These are phyloP conservation scores for Batillaria attramentaria DNA, from an alignment of 1,140 invertebrate genomes.

Conservation along the genomic window DNA sequence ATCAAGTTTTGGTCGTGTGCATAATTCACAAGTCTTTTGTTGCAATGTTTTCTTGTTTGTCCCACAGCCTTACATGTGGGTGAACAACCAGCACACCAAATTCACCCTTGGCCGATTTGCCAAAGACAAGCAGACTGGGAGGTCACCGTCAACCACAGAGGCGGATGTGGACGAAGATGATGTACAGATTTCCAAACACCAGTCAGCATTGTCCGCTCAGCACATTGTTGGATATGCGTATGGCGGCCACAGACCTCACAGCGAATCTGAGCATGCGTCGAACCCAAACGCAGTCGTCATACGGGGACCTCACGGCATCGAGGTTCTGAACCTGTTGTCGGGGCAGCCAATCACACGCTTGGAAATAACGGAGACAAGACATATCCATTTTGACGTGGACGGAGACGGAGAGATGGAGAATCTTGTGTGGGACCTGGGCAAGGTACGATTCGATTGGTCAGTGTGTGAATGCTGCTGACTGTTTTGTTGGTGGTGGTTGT, in stretches of 20 bases:
- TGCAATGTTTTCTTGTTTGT: background rate
- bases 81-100: conserved; percentile 57
- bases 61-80: conserved; percentile 64
- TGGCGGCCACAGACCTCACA: conserved; percentile 67
- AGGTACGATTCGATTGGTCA: conserved; percentile 37
- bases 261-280: conserved; percentile 50
- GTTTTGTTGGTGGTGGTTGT: no score
- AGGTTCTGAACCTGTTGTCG: conserved; percentile 60
- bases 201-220: conserved; percentile 51
- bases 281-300: conserved; percentile 63
- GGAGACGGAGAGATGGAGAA: conserved; percentile 58
- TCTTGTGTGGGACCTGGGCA: conserved; percentile 53
- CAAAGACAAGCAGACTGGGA: conserved; percentile 41
- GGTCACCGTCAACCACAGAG: no score
- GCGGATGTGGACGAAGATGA: conserved; percentile 28
- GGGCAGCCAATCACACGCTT: conserved; percentile 64
- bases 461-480: no score
- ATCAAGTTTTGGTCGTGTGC: background rate
- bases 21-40: background rate
- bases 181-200: background rate
- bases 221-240: conserved; percentile 65
- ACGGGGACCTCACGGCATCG: conserved; percentile 60
- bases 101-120: conserved; percentile 58
- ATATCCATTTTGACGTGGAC: conserved; percentile 60
- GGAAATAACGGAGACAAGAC: conserved; percentile 46